Percentiles rank a stretch among this genome's conserved stretches.
Conservation (phyloP, 2,113 vertebrate species). For the Muntiacus muntjak region DNA sequence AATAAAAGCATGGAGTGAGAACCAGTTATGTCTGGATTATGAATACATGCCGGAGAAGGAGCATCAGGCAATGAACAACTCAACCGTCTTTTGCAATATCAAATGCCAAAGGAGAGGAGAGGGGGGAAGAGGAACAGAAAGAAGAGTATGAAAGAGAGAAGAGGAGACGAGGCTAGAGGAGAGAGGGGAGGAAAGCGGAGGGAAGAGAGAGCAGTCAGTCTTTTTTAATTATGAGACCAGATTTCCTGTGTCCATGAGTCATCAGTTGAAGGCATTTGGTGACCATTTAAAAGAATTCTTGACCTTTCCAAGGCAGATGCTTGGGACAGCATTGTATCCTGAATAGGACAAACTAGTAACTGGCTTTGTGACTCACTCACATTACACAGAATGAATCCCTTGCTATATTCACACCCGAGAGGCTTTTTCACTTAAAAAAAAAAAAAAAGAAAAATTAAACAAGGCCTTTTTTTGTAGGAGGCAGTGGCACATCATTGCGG, state of each 20-base stretch:
- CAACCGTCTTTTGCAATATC: background rate
- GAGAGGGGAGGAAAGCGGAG: accelerated
- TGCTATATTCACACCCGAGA: background rate
- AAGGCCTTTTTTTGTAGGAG: background rate
- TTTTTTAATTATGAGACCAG: constrained; percentile 44
- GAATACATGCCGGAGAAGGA: background rate
- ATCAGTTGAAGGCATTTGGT: background rate
- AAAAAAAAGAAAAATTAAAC: background rate
- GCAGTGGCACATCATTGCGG: background rate
- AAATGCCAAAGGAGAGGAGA: background rate
- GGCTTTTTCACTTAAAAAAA: background rate
- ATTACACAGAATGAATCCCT: background rate
- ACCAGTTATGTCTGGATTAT: background rate
- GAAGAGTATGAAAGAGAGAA: background rate
- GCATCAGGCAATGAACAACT: background rate
- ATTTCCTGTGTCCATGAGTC: background rate
- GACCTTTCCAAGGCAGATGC: background rate
- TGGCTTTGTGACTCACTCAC: background rate
- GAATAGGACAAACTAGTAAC: background rate
- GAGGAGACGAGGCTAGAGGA: accelerated
- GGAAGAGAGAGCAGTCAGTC: background rate
- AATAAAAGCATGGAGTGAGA: background rate
- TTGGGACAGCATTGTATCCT: background rate
- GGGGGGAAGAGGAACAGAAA: accelerated
- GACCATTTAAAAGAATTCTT: background rate